Percentiles rank a stretch among this genome's conserved stretches.
Conservation (phyloP, 2,888 invertebrate genomes). For the Asteroscopus sphinx region DNA sequence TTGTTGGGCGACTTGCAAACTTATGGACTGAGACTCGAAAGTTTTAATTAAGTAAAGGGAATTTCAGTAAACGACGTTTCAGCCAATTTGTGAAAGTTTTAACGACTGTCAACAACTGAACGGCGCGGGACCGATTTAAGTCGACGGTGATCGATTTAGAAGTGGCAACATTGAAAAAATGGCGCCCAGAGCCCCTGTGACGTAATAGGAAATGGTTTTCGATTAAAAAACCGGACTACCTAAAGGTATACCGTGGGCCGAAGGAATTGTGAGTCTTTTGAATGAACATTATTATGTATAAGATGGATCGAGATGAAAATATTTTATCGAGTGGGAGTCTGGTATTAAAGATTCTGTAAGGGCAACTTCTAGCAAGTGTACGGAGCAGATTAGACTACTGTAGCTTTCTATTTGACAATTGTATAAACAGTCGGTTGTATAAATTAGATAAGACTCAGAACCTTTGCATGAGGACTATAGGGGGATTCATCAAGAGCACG, state of each 20-base stretch:
- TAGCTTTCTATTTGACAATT: too few species aligned
- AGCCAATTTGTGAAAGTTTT: constrained; percentile 80
- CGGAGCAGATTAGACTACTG: too few species aligned
- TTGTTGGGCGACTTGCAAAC: constrained; percentile 62
- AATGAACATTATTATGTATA: not conserved
- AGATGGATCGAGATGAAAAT: too few species aligned
- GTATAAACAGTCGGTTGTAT: too few species aligned
- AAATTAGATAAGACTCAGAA: too few species aligned
- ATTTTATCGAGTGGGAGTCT: too few species aligned
- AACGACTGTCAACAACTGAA: constrained; percentile 74
- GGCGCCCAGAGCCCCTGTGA: constrained; percentile 33
- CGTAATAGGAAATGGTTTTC: constrained; percentile 38
- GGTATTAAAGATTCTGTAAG: too few species aligned
- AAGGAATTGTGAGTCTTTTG: constrained; percentile 18
- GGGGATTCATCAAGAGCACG: too few species aligned
- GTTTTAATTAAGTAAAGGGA: constrained; percentile 83
- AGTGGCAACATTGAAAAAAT: constrained; percentile 54
- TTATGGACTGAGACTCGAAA: constrained; percentile 66
- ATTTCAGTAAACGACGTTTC: constrained; percentile 74
- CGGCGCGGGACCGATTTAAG: constrained; percentile 55
- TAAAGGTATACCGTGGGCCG: constrained; percentile 4
- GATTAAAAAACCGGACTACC: constrained; percentile 37
- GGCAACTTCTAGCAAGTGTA: too few species aligned
- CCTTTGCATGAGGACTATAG: too few species aligned
- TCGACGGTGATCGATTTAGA: constrained; percentile 61